Percentiles rank a stretch among this genome's conserved stretches.
Evolutionary conservation across 2,113 vertebrate species (phyloP).

Genomic region (Monopterus albus): DNA sequence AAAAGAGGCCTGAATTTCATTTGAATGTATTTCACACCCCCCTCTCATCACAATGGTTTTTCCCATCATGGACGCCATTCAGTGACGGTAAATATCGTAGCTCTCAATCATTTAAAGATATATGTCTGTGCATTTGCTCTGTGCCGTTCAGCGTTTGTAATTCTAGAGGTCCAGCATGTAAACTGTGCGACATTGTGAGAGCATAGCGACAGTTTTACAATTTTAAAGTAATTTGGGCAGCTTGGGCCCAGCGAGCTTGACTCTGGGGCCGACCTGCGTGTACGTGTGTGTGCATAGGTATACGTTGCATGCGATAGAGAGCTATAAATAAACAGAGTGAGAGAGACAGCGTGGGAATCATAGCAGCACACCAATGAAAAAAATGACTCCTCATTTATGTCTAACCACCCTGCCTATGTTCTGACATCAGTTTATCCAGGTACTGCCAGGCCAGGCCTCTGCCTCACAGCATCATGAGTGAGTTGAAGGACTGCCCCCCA

Average conservation of each 20-base stretch:
- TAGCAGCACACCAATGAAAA: not conserved
- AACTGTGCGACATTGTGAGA: not conserved
- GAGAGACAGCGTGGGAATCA: too few relatives aligned
- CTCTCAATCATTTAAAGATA: constrained; percentile 8
- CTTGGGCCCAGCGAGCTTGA: constrained; percentile 32
- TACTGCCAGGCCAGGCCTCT: constrained; percentile 30
- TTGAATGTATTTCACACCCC: not conserved
- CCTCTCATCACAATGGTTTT: constrained; percentile 49
- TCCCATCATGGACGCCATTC: constrained; percentile 76
- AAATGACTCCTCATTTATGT: not conserved
- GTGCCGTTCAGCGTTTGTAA: fast-evolving
- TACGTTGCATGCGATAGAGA: not conserved
- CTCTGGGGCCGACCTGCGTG: not conserved
- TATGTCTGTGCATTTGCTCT: fast-evolving
- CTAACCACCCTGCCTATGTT: not conserved
- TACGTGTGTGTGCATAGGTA: not conserved
- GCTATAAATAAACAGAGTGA: not conserved
- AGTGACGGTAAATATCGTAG: constrained; percentile 73
- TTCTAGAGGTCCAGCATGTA: fast-evolving
- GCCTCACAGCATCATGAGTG: constrained; percentile 86
- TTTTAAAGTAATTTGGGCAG: not conserved
- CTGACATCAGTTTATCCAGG: constrained; percentile 11
- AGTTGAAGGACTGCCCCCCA: constrained; percentile 97
- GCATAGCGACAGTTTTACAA: too few relatives aligned
- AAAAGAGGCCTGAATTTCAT: not conserved